Conservation (phyloP, 2,113 vertebrate genomes). For the Sebastes schlegelii region DNA sequence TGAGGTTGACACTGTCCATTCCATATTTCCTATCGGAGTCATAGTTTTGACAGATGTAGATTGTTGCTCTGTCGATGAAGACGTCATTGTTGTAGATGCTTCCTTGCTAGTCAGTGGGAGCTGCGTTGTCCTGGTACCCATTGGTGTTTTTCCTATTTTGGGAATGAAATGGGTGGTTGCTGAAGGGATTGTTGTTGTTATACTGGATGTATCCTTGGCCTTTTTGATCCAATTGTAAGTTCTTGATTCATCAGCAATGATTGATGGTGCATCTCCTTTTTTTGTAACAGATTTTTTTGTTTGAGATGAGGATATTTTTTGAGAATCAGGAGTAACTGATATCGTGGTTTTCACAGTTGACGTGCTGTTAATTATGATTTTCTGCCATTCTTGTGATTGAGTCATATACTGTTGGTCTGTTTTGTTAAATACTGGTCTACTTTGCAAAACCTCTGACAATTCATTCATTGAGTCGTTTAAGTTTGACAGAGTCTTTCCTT, state of each 20-base stretch:
- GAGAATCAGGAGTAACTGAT: neutral
- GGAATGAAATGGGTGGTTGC: too few relatives aligned
- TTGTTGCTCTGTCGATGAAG: neutral
- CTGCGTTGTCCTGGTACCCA: neutral
- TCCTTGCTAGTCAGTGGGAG: fast-evolving
- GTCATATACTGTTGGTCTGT: neutral
- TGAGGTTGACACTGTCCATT: too few relatives aligned
- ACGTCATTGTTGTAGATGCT: neutral
- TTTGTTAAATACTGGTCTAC: fast-evolving
- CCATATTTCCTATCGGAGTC: too few relatives aligned
- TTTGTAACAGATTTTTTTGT: neutral
- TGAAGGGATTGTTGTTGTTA: neutral
- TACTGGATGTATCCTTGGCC: neutral
- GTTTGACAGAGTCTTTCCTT: neutral
- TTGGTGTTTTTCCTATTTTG: too few relatives aligned
- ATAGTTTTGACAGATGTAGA: too few relatives aligned
- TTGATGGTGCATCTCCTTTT: too few relatives aligned
- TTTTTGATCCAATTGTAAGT: neutral
- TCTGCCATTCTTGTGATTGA: neutral
- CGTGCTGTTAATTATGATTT: neutral
- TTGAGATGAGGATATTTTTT: too few relatives aligned
- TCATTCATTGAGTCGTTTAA: neutral
- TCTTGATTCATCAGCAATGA: neutral
- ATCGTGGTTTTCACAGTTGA: neutral
- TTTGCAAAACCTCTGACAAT: neutral